Percentiles rank a stretch among this genome's conserved stretches.
phyloP scores from a whole-genome alignment of 23 tunicate species.

The Ascidia mentula region DNA sequence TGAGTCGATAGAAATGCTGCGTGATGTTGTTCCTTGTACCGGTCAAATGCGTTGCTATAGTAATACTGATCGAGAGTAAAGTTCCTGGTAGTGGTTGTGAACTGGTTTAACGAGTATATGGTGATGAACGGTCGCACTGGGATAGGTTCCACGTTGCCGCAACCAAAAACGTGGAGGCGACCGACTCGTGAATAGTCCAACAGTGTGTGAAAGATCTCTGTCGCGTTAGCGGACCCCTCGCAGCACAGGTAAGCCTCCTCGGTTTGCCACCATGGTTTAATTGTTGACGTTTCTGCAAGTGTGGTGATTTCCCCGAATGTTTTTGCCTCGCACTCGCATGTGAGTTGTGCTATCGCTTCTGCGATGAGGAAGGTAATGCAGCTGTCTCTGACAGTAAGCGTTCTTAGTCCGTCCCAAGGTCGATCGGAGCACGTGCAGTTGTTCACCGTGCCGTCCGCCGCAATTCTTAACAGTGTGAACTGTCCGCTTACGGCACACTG shows the following conservation, averaged over 20 bases:
- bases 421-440: background rate
- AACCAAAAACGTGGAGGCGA: background rate
- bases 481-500: background rate
- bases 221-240: background rate
- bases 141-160: background rate
- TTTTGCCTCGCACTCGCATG: background rate
- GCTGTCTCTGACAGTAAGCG: background rate
- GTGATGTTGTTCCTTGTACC: background rate
- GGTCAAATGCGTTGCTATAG: background rate
- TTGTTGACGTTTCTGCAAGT: background rate
- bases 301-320: background rate
- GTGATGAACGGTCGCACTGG: background rate
- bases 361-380: background rate
- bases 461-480: background rate
- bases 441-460: background rate
- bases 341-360: background rate
- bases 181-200: background rate
- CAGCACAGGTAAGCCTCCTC: background rate
- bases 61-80: background rate
- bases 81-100: background rate
- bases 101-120: background rate
- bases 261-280: background rate
- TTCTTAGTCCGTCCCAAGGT: background rate
- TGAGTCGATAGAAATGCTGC: background rate
- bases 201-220: background rate